Conservation (phyloP, 2,113 vertebrate species). For the Otocyon megalotis region DNA sequence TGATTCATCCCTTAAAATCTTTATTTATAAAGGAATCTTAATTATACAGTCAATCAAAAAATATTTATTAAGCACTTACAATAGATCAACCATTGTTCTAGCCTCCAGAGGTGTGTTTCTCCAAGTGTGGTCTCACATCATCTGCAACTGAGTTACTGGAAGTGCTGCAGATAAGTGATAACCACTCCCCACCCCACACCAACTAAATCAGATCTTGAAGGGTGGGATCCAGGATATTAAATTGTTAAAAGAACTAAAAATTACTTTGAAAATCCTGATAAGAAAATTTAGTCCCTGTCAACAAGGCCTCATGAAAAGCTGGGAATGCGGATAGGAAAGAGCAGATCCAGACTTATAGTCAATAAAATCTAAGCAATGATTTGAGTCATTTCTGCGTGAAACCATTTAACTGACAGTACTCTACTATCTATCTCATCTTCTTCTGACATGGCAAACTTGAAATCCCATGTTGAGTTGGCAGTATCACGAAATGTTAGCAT, state of each 20-base stretch:
- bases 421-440: neutral
- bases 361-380: neutral
- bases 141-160: neutral
- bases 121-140: neutral
- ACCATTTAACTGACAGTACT: neutral
- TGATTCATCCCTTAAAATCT: neutral
- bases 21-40: neutral
- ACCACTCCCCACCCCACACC: neutral
- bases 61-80: neutral
- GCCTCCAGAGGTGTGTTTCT: neutral
- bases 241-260: neutral
- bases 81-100: neutral
- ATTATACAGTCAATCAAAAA: conserved; percentile 21
- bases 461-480: neutral
- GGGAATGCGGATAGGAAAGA: neutral
- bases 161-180: neutral
- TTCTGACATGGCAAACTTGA: neutral
- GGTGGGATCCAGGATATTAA: neutral
- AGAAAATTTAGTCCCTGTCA: neutral
- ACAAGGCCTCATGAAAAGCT: neutral
- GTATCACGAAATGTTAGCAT: neutral
- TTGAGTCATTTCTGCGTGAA: neutral
- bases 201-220: neutral
- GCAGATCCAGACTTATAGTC: neutral
- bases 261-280: conserved; percentile 25